Conservation (phyloP, 2,113 vertebrate species). For the Anolis sagrei region DNA sequence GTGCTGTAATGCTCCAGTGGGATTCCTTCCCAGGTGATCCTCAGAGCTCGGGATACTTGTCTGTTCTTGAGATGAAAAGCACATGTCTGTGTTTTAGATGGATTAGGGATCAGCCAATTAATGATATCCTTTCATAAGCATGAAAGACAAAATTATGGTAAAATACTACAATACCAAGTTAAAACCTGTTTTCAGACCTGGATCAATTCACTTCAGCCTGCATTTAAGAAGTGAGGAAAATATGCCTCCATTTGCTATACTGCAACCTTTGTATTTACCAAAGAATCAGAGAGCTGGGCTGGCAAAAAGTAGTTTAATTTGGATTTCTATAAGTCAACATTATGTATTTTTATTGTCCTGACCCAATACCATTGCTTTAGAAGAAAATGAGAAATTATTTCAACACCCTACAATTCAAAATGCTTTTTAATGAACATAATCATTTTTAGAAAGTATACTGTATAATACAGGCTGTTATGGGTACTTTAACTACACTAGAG, state of each 20-base stretch:
- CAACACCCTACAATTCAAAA: not conserved
- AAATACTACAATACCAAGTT: not conserved
- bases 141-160: not conserved
- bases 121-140: not conserved
- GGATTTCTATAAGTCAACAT: not conserved
- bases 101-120: no score
- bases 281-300: not conserved
- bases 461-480: not conserved
- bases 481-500: slow-evolving; percentile 1
- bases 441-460: slow-evolving; percentile 27
- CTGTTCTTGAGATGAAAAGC: no score
- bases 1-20: no score
- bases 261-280: not conserved
- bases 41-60: no score
- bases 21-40: no score
- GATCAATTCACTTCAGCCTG: not conserved
- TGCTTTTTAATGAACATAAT: not conserved
- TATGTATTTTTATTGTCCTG: slow-evolving; percentile 9
- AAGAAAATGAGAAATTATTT: not conserved
- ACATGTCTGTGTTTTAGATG: no score
- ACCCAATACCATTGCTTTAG: not conserved
- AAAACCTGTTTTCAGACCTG: not conserved
- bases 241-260: not conserved
- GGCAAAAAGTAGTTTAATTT: not conserved
- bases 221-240: not conserved